Evolutionary conservation across 2,113 vertebrate species (phyloP), one percentile per base, ranked within the genome.

Genomic region (Carassius gibelio): DNA sequence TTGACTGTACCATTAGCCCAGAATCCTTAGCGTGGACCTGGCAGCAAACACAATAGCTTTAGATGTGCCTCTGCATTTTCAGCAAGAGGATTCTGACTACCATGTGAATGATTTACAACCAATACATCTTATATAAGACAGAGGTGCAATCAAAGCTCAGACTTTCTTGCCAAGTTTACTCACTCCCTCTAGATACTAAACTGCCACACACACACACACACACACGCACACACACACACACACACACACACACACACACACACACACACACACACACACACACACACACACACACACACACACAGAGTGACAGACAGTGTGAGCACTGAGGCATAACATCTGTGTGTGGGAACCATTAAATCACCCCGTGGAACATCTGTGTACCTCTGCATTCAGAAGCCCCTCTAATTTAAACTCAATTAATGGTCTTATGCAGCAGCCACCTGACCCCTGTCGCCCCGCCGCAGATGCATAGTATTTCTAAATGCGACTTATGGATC

Each of bases 371-470:
- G 52, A 59, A 48, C 77, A 74, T 81, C 26, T 72, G 84, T 85
- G 77, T 62, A 81, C 77, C 36, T 48, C 68, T 82, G 81, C 68
- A 72, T 82, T 59, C 81, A 82, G 68, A 82, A 48, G 66, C 55
- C 19, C 19, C 57, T 81, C 77, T 80, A 72, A 81, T 85, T 85
- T 75, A 78, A 85, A 80, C 64, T 55, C 84, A 81, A 85, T 85
- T 69, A 85, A 68, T 36, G 76, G 76, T 42, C 15, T 36, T 11
- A 59, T 59, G 66, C 48, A 55, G 48, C 62, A 72, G 66, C 30
- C 48, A 48, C 66, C 48, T 72, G 66, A 82, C 64, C 66, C 66
- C 13, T 19, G 64, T 50, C 10, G 11, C 66, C 81, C 76, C 17
- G 11, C 17, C 36, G 30, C 66, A 72, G 66, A 72, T 21, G 81